Percentiles rank a stretch among this genome's conserved stretches.
Conservation (phyloP, 2,888 invertebrate species). For the Bugula neritina region DNA sequence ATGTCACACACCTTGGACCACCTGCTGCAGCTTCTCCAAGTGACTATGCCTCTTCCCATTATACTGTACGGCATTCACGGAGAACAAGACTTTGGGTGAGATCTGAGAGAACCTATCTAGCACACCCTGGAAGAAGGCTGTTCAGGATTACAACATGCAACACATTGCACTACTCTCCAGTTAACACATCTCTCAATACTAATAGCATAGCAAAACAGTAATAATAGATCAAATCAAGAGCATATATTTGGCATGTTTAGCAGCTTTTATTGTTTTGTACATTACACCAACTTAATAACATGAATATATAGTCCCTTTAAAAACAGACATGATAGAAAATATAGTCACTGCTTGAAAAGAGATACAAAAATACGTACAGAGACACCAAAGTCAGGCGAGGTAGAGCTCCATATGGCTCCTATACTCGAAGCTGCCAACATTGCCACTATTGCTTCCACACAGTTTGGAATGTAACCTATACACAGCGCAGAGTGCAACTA, state of each 20-base stretch:
- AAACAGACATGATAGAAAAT: too few species aligned
- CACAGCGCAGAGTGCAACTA: too few species aligned
- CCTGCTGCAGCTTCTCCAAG: constrained; percentile 55
- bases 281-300: too few species aligned
- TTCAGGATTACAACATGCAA: too few species aligned
- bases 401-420: constrained; percentile 59
- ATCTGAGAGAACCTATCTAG: constrained; percentile 57
- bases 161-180: too few species aligned
- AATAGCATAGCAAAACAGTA: too few species aligned
- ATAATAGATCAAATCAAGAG: too few species aligned
- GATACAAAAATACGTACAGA: constrained; percentile 50
- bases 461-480: constrained; percentile 57
- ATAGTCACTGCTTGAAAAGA: too few species aligned
- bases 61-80: constrained; percentile 58
- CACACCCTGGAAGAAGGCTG: constrained; percentile 49
- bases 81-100: constrained; percentile 57
- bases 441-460: constrained; percentile 56
- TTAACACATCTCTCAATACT: too few species aligned
- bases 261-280: too few species aligned
- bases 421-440: constrained; percentile 57
- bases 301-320: too few species aligned
- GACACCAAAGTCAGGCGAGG: constrained; percentile 59
- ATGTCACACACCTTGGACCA: constrained; percentile 47
- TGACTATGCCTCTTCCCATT: constrained; percentile 57
- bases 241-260: too few species aligned